Evolutionary conservation across 2,888 invertebrate genomes (phyloP).

Genomic region (Lasioglossum villosulum): DNA sequence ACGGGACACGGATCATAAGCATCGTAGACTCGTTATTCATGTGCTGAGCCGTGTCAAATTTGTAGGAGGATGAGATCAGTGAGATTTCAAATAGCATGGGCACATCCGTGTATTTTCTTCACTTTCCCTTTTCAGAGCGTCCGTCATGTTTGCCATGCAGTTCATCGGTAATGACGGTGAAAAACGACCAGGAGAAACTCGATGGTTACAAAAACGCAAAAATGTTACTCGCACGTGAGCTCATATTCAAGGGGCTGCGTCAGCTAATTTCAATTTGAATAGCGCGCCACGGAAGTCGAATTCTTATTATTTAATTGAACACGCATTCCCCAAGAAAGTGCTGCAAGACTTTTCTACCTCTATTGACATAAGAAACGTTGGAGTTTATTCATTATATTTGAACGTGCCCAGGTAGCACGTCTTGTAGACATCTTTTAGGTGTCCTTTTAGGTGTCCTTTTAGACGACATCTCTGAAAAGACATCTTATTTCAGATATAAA

Average conservation of each 20-base stretch:
- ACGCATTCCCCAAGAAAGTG: neutral
- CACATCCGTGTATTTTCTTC: neutral
- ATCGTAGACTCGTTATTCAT: neutral
- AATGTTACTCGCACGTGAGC: neutral
- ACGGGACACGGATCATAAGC: neutral
- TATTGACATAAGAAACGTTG: neutral
- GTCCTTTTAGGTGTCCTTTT: no score
- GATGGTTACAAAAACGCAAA: neutral
- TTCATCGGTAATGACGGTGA: neutral
- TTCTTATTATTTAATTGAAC: neutral
- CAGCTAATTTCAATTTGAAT: neutral
- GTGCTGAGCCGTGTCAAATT: neutral
- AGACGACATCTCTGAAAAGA: no score
- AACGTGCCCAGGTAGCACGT: neutral
- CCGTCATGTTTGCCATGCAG: neutral
- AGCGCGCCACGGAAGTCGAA: neutral
- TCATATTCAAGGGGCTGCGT: neutral
- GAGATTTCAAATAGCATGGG: neutral
- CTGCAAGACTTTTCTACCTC: neutral
- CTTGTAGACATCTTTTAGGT: no score
- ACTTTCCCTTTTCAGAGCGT: neutral
- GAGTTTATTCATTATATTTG: neutral
- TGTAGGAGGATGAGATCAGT: neutral
- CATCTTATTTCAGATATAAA: no score
- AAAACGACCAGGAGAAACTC: neutral